Evolutionary conservation across 2,888 invertebrate species (phyloP).

Genomic region (Heliothis peltigera): DNA sequence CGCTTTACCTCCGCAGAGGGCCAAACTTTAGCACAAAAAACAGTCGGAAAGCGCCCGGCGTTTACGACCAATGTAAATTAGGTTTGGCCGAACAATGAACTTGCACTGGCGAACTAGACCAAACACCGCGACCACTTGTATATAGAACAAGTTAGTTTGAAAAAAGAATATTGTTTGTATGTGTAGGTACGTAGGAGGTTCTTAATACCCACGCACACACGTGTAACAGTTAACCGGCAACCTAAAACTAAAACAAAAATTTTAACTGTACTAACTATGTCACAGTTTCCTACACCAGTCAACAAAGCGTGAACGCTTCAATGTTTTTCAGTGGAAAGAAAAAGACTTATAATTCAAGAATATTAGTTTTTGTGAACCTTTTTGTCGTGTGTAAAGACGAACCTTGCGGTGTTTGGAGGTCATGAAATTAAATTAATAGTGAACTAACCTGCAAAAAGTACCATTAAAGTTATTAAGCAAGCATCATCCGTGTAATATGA

Average conservation of each 20-base stretch:
- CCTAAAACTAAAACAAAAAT: constrained; percentile 60
- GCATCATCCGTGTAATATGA: constrained; percentile 41
- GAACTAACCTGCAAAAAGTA: constrained; percentile 50
- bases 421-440: constrained; percentile 69
- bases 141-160: constrained; percentile 76
- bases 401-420: constrained; percentile 70
- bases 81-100: constrained; percentile 85
- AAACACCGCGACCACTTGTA: constrained; percentile 83
- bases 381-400: constrained; percentile 55
- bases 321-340: constrained; percentile 46
- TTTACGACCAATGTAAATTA: constrained; percentile 76
- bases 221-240: constrained; percentile 58
- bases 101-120: constrained; percentile 88
- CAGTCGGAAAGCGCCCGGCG: constrained; percentile 75
- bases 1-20: constrained; percentile 75
- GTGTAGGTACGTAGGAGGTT: constrained; percentile 74
- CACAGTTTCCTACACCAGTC: constrained; percentile 54
- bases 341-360: constrained; percentile 48
- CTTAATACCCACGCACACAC: constrained; percentile 71
- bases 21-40: constrained; percentile 80
- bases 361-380: constrained; percentile 50
- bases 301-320: constrained; percentile 65
- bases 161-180: constrained; percentile 72
- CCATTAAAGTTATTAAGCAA: constrained; percentile 28
- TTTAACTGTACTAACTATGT: constrained; percentile 68